Evolutionary conservation across 2,113 vertebrate genomes (phyloP).

Genomic region (Bolborhynchus lineola): DNA sequence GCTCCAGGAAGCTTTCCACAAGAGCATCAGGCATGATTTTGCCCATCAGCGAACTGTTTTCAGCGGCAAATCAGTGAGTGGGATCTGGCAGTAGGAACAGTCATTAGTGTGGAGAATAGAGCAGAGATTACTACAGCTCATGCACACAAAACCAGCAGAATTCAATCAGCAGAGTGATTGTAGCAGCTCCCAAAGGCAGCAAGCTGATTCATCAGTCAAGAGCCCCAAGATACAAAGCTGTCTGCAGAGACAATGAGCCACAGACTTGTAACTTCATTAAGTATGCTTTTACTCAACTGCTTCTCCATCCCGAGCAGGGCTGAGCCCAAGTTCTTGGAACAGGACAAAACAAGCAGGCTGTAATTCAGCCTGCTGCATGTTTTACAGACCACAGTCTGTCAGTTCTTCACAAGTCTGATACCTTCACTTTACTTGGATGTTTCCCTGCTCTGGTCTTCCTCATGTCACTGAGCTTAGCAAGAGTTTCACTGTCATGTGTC

Average conservation of each 20-base stretch:
- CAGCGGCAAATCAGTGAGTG: neutral
- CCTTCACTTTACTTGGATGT: neutral
- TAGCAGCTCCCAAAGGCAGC: conserved; percentile 6
- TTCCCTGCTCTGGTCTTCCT: neutral
- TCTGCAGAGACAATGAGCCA: neutral
- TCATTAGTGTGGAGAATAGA: neutral
- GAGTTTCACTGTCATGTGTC: neutral
- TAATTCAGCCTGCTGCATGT: neutral
- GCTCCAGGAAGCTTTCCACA: neutral
- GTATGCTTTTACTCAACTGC: neutral
- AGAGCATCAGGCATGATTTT: neutral
- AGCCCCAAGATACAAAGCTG: neutral
- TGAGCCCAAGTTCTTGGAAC: neutral
- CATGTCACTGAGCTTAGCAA: neutral
- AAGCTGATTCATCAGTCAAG: conserved; percentile 17
- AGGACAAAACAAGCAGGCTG: neutral
- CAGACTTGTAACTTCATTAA: neutral
- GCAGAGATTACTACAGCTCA: conserved; percentile 34
- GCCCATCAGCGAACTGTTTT: neutral
- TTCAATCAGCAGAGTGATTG: conserved; percentile 17
- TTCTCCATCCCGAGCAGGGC: neutral
- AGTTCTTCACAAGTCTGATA: neutral
- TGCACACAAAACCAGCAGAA: conserved; percentile 7
- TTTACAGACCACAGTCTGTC: neutral
- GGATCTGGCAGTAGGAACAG: neutral